phyloP scores from a whole-genome alignment of 2,888 invertebrate genomes.

The Diplolepis rosae region DNA sequence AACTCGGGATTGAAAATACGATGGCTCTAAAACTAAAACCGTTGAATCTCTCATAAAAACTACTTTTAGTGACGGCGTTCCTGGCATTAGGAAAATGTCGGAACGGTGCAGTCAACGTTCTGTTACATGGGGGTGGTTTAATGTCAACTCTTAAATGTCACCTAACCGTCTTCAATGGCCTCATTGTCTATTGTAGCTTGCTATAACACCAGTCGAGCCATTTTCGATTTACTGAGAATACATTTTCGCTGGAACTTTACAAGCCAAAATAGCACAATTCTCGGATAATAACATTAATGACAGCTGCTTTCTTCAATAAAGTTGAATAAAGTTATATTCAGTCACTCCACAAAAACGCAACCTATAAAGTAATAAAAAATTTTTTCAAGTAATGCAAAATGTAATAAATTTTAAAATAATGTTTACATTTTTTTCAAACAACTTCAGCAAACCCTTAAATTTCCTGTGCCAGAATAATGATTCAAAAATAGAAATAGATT shows the following conservation, averaged over 20 bases:
- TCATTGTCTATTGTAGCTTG: constrained; percentile 54
- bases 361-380: too few relatives aligned
- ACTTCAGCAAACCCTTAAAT: too few relatives aligned
- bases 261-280: constrained; percentile 1
- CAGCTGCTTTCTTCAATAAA: too few relatives aligned
- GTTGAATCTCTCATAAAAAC: constrained; percentile 64
- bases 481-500: too few relatives aligned
- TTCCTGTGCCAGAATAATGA: too few relatives aligned
- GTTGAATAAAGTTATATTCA: too few relatives aligned
- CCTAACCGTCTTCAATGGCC: constrained; percentile 59
- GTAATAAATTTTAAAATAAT: too few relatives aligned
- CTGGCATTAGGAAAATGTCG: constrained; percentile 70
- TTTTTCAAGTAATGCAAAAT: too few relatives aligned
- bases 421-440: too few relatives aligned
- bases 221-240: constrained; percentile 25
- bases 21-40: constrained; percentile 47
- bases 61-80: constrained; percentile 59
- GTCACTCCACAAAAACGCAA: too few relatives aligned
- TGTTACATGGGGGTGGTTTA: constrained; percentile 56
- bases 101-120: constrained; percentile 51
- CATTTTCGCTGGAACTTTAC: constrained; percentile 6
- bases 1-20: constrained; percentile 3
- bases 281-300: too few relatives aligned
- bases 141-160: constrained; percentile 71
- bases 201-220: constrained; percentile 9